A percentile compares a stretch with the other conserved stretches of the same genome.
Conservation (phyloP, 2,113 vertebrate species). For the Sprattus sprattus region DNA sequence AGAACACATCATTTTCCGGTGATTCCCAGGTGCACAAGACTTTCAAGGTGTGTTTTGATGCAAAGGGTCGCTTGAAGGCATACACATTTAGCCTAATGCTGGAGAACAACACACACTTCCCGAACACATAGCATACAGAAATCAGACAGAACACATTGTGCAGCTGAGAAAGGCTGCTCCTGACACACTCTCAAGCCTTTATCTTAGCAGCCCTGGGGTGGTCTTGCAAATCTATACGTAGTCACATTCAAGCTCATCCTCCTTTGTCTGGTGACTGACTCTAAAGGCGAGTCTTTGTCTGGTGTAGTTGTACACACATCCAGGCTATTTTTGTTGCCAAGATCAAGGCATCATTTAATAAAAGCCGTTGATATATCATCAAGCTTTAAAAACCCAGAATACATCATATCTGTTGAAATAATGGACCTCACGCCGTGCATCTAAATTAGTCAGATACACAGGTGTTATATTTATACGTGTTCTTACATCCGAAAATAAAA, state of each 20-base stretch:
- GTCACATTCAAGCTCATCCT: conserved; percentile 9
- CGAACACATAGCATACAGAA: background rate
- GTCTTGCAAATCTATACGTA: background rate
- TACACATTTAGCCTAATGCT: background rate
- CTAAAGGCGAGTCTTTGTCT: background rate
- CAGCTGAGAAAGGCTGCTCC: background rate
- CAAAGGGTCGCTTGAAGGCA: background rate
- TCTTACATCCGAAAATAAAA: background rate
- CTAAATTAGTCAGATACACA: background rate
- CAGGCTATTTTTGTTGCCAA: background rate
- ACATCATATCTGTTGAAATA: background rate
- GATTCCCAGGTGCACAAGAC: background rate
- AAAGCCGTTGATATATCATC: background rate
- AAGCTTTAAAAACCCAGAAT: background rate
- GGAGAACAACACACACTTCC: background rate
- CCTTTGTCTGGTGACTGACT: conserved; percentile 17
- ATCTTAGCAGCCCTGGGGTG: background rate
- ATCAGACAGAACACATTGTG: background rate
- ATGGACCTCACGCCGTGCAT: background rate
- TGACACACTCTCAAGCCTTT: background rate
- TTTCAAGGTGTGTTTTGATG: background rate
- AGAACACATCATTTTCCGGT: background rate
- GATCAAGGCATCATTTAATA: background rate
- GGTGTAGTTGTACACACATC: background rate
- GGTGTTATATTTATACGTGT: background rate